Percentiles rank a stretch among this genome's conserved stretches.
phyloP scores from a whole-genome alignment of 2,888 invertebrate species.

The Pterostichus madidus region DNA sequence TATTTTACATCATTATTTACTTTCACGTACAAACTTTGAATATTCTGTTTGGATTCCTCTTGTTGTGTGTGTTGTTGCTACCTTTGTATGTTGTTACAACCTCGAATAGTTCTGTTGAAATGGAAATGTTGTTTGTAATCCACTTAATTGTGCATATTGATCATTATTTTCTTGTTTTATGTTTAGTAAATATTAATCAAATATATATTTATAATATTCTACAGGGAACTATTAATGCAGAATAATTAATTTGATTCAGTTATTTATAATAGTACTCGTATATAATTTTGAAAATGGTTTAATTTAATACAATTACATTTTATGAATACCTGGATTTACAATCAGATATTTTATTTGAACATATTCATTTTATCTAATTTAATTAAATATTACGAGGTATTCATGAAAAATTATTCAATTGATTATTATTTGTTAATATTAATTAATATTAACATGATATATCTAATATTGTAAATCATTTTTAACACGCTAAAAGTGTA shows the following conservation, averaged over 20 bases:
- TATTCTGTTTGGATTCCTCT: slow-evolving; percentile 37
- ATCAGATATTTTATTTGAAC: slow-evolving; percentile 24
- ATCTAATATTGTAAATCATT: no score
- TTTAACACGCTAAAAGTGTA: no score
- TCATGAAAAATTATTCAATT: slow-evolving; percentile 1
- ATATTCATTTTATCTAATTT: background rate
- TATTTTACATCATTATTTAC: slow-evolving; percentile 62
- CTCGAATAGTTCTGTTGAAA: no score
- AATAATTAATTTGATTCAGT: slow-evolving; percentile 8
- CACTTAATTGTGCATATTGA: background rate
- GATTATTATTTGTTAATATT: slow-evolving; percentile 19
- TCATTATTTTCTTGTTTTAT: slow-evolving; percentile 7
- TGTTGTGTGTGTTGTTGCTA: slow-evolving; percentile 14
- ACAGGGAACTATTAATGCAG: slow-evolving; percentile 17
- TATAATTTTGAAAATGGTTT: slow-evolving; percentile 25
- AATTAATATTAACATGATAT: no score
- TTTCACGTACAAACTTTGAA: slow-evolving; percentile 48
- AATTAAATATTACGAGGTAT: slow-evolving; percentile 12
- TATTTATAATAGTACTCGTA: background rate
- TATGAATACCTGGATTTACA: slow-evolving; percentile 15
- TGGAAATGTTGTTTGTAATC: no score
- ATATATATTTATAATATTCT: slow-evolving; percentile 19
- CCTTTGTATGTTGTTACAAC: no score
- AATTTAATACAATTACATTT: slow-evolving; percentile 28
- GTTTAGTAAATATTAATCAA: slow-evolving; percentile 12